phyloP scores from a whole-genome alignment of 1,140 invertebrate genomes.

The Limonius californicus region DNA sequence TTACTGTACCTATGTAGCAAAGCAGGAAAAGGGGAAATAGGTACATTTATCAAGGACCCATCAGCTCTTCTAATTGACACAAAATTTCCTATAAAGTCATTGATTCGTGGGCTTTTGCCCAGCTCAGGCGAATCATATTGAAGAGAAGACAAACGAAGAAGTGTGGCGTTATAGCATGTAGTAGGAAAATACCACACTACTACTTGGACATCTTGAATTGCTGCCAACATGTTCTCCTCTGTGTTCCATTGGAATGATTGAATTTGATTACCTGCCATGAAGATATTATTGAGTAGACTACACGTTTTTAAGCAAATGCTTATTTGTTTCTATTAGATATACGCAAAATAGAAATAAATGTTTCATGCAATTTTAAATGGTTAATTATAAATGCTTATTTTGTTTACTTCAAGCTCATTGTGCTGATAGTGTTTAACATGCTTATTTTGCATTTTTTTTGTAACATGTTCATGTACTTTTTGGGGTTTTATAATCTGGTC shows the following conservation, averaged over 20 bases:
- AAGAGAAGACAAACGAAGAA: slow-evolving; percentile 53
- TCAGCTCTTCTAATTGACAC: slow-evolving; percentile 57
- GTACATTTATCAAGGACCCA: slow-evolving; percentile 54
- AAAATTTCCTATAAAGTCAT: slow-evolving; percentile 75
- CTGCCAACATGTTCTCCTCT: slow-evolving; percentile 77
- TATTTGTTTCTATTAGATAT: no score
- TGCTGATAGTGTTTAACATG: no score
- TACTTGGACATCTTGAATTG: slow-evolving; percentile 75
- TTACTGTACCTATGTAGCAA: slow-evolving; percentile 43
- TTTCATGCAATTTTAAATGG: no score
- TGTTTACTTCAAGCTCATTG: no score
- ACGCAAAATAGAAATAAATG: no score
- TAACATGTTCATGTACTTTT: no score
- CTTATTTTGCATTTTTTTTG: no score
- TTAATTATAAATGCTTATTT: no score
- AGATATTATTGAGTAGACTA: no score
- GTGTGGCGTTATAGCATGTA: slow-evolving; percentile 68
- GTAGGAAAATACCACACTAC: slow-evolving; percentile 85
- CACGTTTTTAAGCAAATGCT: no score
- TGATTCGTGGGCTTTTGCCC: slow-evolving; percentile 72
- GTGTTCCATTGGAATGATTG: slow-evolving; percentile 79
- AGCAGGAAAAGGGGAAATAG: slow-evolving; percentile 53
- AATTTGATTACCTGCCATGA: slow-evolving; percentile 66
- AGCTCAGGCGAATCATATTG: slow-evolving; percentile 60
- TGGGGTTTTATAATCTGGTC: no score